Evolutionary conservation across 2,888 invertebrate species (phyloP).

Genomic region (Pherbina coryleti): DNA sequence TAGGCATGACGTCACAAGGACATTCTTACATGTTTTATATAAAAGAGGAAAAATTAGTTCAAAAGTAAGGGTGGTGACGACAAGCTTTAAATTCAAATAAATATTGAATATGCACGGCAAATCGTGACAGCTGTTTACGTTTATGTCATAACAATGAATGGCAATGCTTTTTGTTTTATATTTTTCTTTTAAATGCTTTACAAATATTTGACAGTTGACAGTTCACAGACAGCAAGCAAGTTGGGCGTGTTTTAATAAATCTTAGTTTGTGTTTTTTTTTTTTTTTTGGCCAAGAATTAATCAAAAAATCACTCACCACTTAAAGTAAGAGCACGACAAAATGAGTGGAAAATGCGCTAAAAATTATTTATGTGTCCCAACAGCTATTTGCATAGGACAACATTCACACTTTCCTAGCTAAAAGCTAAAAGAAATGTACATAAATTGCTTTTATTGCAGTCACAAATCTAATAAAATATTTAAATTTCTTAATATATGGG

Average conservation of each 20-base stretch:
- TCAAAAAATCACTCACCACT: conserved; percentile 45
- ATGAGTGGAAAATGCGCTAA: background rate
- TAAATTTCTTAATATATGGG: conserved; percentile 51
- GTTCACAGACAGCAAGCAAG: background rate
- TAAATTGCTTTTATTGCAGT: conserved; percentile 23
- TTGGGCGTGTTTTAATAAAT: background rate
- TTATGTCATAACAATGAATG: conserved; percentile 37
- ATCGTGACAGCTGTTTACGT: conserved; percentile 33
- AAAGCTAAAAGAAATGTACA: background rate
- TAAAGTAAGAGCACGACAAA: conserved; percentile 26
- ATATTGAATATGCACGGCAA: background rate
- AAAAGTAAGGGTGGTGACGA: background rate
- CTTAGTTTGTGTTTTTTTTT: background rate
- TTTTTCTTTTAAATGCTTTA: background rate
- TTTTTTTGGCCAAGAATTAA: conserved; percentile 35
- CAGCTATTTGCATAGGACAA: background rate
- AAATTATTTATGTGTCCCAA: background rate
- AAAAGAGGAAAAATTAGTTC: too few species aligned
- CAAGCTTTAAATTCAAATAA: background rate
- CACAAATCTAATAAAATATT: conserved; percentile 47
- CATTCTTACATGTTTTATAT: too few species aligned
- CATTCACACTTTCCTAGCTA: too few species aligned
- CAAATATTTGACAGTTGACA: background rate
- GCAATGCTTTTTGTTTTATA: background rate
- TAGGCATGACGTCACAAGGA: conserved; percentile 36